Evolutionary conservation across 2,113 vertebrate genomes (phyloP), one percentile per base, ranked within the genome.

Genomic region (Zosterops borbonicus): DNA sequence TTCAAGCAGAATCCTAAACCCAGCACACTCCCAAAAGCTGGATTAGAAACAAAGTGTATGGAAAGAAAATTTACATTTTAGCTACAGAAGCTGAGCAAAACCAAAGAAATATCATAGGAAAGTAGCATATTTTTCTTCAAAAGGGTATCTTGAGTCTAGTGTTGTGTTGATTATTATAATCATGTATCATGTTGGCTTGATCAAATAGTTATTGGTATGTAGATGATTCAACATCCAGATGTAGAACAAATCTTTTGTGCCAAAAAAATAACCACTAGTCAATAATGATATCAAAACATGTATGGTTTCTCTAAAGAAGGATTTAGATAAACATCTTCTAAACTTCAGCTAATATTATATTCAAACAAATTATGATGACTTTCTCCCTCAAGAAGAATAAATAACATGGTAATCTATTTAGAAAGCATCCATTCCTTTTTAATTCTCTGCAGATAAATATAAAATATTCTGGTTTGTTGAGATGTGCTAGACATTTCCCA

Each of bases 401-500:
- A 87, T 53, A 84, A 9, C 42, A 31, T 47, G 33, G 29, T 63
- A 77, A 73, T 83, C 68, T 74, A 22, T 83, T 94, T 92, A 73
- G 67, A 87, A 89, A 78, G 3, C 28, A 86, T 56, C 24, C 21
- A 68, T 88, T 81, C n/a, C 55, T 46, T 85, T 79, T 69, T 62
- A 73, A 91, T 75, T 83, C 42, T 86, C 44, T 88, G 27, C 22
- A 74, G 35, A 77, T 63, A 29, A 88, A 50, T 88, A 80, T 39
- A 74, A 91, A 87, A 82, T 62, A 29, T 35, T 37, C 65, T 80
- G 27, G 11, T 83, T 80, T 83, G 9, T 79, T 75, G 53, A 86
- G 82, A 77, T 35, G 27, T 63, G 42, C 39, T 60, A 93, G 75
- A 92, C 76, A 56, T 90, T 93, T 88, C 83, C 64, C 79, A 94